Evolutionary conservation across 2,113 vertebrate genomes (phyloP), one percentile per base, ranked within the genome.

Genomic region (Corydoras maculifer): DNA sequence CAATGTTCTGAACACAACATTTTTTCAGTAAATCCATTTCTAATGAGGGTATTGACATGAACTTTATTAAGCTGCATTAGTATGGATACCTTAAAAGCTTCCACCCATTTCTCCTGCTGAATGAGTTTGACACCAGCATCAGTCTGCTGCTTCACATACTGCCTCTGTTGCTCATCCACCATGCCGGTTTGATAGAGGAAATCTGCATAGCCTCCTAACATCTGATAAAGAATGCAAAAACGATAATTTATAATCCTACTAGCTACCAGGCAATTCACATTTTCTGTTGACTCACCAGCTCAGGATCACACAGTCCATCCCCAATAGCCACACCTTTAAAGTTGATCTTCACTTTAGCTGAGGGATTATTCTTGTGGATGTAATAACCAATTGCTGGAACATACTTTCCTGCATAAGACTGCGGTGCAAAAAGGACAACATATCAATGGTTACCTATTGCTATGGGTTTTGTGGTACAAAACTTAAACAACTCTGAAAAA

Each of bases 331-430:
- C 87, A 53, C 91, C 90, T 79, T 89, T 91, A 55, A 98, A 87
- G 82, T 78, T 92, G 76, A 92, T 93, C 78, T 89, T 91, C 75
- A 87, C 70, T 55, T 87, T 82, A 7, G 82, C 86, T 0, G 53
- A 73, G 7, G 89, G 86, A 73, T 92, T 95, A 83, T 85, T 81
- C n/a, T 77, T 83, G 62, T 94, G 92, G 85, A 93, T 92, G 74
- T 88, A 91, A 81, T 88, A 85, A 0, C 90, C 86, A 30, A 93
- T 49, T 4, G 90, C 88, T 11, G 90, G 88, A 75, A 91, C 86
- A 7, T 91, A 94, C 72, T 93, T 97, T 50, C 91, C 89, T 76
- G 88, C 88, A 2, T 94, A 93, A 9, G 86, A 91, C 83, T 92
- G 61, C 75, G 2, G 18, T 25, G 9, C 9, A 11, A 51, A 51